Percentiles rank a stretch among this genome's conserved stretches.
Evolutionary conservation across 2,888 invertebrate genomes (phyloP).

Genomic region (Balanococcus diminutus): DNA sequence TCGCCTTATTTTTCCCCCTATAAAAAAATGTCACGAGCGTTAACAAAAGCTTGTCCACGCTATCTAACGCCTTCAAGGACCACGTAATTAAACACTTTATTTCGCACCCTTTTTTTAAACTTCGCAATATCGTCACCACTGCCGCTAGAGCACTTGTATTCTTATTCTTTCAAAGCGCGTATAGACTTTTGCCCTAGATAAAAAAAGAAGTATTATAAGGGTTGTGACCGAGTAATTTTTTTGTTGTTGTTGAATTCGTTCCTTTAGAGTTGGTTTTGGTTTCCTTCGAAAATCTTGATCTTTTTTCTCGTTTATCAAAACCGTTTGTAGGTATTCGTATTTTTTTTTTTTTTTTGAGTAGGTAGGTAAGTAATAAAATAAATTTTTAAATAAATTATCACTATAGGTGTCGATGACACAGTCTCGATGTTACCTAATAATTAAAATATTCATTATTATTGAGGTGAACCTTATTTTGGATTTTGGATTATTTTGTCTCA

Average conservation of each 20-base stretch:
- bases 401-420: no score
- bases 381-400: no score
- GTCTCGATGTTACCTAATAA: no score
- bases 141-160: neutral
- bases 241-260: neutral
- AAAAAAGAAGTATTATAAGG: neutral
- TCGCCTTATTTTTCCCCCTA: neutral
- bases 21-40: neutral
- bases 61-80: constrained; percentile 31
- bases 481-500: no score
- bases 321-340: neutral
- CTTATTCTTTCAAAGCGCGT: neutral
- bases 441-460: no score
- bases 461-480: no score
- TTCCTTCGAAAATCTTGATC: neutral
- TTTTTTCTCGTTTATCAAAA: neutral
- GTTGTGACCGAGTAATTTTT: constrained; percentile 19
- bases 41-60: constrained; percentile 21
- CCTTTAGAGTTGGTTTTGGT: neutral
- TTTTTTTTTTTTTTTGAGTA: no score
- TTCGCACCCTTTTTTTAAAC: constrained; percentile 8
- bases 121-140: neutral
- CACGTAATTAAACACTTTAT: constrained; percentile 27
- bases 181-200: neutral
- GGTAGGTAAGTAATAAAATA: no score